These are phyloP conservation scores for Melanaphis sacchari DNA, from an alignment of 1,140 invertebrate species.

Conservation along the genomic window DNA sequence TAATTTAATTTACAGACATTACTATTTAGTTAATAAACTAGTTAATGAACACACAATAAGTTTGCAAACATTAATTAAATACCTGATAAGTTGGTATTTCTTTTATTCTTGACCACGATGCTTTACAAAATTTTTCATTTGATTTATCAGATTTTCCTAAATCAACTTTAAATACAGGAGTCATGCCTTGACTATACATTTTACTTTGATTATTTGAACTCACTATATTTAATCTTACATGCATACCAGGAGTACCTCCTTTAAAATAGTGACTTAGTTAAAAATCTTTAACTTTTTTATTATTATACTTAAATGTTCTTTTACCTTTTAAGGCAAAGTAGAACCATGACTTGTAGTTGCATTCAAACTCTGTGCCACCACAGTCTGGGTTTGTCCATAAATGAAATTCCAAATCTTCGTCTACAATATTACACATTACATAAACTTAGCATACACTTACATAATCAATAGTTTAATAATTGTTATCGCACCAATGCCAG, in stretches of 20 bases:
- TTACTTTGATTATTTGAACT: constrained; percentile 90
- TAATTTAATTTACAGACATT: neutral
- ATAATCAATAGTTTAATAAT: neutral
- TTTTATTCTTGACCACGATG: constrained; percentile 78
- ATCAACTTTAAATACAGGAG: constrained; percentile 74
- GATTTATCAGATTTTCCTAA: constrained; percentile 68
- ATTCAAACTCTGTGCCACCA: constrained; percentile 86
- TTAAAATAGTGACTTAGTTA: constrained; percentile 58
- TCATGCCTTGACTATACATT: constrained; percentile 91
- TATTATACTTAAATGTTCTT: constrained; percentile 33
- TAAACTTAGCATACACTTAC: constrained; percentile 28
- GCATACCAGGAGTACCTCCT: constrained; percentile 67
- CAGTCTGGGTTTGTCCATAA: constrained; percentile 91
- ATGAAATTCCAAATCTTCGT: constrained; percentile 74
- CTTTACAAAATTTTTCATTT: constrained; percentile 65
- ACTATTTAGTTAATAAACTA: neutral
- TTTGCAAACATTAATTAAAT: neutral
- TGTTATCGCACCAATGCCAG: constrained; percentile 37
- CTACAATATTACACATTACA: constrained; percentile 46
- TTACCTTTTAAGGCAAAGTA: constrained; percentile 82
- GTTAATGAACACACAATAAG: neutral
- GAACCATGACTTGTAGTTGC: constrained; percentile 92
- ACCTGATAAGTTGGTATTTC: constrained; percentile 71
- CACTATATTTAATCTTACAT: constrained; percentile 83
- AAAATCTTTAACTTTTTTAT: neutral